Evolutionary conservation across 2,113 vertebrate genomes (phyloP).

Genomic region (Chascanopsetta lugubris): DNA sequence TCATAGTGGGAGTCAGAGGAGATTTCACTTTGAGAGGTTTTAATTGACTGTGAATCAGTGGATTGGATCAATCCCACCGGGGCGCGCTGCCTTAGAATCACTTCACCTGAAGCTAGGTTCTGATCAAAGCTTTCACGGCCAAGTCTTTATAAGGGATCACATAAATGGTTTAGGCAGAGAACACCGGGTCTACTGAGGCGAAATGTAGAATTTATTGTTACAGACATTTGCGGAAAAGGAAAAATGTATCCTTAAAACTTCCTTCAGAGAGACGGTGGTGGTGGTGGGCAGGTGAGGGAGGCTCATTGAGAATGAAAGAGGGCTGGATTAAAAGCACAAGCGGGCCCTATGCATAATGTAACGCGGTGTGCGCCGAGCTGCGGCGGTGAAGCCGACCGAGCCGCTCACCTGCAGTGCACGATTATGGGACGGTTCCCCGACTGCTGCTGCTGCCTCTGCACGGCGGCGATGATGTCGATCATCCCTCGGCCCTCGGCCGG

Average conservation of each 20-base stretch:
- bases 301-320: constrained; percentile 11
- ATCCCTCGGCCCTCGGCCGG: constrained; percentile 90
- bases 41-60: constrained; percentile 82
- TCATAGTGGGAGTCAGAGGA: constrained; percentile 78
- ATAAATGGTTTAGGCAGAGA: constrained; percentile 77
- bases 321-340: not conserved
- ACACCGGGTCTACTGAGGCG: constrained; percentile 66
- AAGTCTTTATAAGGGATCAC: constrained; percentile 81
- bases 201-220: constrained; percentile 67
- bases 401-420: constrained; percentile 94
- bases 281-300: not conserved
- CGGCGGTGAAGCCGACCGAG: constrained; percentile 35
- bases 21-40: constrained; percentile 82
- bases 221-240: constrained; percentile 37
- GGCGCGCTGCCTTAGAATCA: constrained; percentile 76
- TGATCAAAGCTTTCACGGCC: constrained; percentile 78
- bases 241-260: constrained; percentile 36
- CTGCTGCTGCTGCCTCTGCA: constrained; percentile 89
- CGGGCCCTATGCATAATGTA: constrained; percentile 6
- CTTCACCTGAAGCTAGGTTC: constrained; percentile 81
- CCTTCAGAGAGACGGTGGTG: too few relatives aligned
- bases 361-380: constrained; percentile 18
- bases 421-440: constrained; percentile 86
- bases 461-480: constrained; percentile 91
- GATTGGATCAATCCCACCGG: constrained; percentile 79